Conservation (phyloP, 2,888 invertebrate genomes). For the Heteropelma amictum region DNA sequence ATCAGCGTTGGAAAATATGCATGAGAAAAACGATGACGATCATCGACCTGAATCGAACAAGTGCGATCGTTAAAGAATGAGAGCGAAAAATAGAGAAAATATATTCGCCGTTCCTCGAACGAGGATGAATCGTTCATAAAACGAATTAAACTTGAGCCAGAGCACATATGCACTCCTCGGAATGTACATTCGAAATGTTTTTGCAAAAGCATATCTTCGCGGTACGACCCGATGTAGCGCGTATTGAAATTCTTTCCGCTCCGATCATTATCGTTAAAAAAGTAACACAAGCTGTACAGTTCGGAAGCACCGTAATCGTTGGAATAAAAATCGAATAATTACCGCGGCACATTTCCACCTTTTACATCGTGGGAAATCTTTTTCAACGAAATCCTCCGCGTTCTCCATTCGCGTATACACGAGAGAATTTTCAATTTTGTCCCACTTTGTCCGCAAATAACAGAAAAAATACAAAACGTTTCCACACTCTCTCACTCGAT, state of each 20-base stretch:
- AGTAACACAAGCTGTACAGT: neutral
- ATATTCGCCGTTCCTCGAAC: conserved; percentile 12
- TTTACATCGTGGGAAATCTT: neutral
- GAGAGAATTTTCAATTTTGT: too few relatives aligned
- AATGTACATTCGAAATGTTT: conserved; percentile 1
- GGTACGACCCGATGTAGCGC: neutral
- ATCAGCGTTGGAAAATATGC: too few relatives aligned
- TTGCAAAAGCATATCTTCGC: neutral
- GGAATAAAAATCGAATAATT: neutral
- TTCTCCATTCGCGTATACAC: neutral
- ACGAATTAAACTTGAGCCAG: conserved; percentile 21
- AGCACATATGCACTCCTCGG: conserved; percentile 3
- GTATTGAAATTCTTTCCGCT: neutral
- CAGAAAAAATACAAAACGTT: too few relatives aligned
- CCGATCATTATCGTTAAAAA: conserved; percentile 2
- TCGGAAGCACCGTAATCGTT: neutral
- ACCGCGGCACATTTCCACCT: neutral
- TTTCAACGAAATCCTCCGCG: neutral
- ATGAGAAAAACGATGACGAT: too few relatives aligned
- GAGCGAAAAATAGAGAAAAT: too few relatives aligned
- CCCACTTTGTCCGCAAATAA: too few relatives aligned
- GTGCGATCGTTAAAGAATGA: too few relatives aligned
- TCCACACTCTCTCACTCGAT: too few relatives aligned
- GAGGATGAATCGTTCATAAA: conserved; percentile 15
- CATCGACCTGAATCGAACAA: too few relatives aligned